These are phyloP conservation scores for Drosophila borealis DNA, from an alignment of 2,888 invertebrate species.

Conservation along the genomic window DNA sequence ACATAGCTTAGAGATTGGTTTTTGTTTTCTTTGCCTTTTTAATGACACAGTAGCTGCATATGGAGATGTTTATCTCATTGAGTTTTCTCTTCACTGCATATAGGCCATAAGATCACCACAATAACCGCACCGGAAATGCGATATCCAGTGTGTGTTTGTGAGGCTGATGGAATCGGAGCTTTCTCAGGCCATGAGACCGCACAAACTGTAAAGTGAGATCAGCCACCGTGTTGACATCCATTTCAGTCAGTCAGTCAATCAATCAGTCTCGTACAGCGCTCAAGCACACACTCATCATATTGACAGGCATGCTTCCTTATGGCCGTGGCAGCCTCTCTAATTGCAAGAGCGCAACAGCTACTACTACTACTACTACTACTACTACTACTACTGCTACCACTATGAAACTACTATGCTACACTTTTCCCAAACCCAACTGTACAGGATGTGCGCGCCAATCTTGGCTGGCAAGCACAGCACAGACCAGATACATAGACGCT, in stretches of 20 bases:
- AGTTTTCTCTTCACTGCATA: slow-evolving; percentile 40
- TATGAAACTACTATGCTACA: slow-evolving; percentile 23
- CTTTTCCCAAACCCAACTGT: slow-evolving; percentile 51
- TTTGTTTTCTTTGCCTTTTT: background rate
- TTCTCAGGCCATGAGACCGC: slow-evolving; percentile 61
- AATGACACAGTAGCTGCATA: slow-evolving; percentile 38
- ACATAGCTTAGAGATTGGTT: background rate
- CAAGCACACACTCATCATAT: slow-evolving; percentile 57
- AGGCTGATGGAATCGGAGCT: slow-evolving; percentile 35
- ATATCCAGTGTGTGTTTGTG: slow-evolving; percentile 50
- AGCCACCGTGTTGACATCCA: slow-evolving; percentile 28
- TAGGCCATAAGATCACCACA: slow-evolving; percentile 58
- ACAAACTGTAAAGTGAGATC: slow-evolving; percentile 64
- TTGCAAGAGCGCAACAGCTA: slow-evolving; percentile 26
- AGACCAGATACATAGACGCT: slow-evolving; percentile 9
- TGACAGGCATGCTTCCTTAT: slow-evolving; percentile 66
- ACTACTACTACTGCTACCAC: background rate
- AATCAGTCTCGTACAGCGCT: slow-evolving; percentile 15
- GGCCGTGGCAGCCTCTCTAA: slow-evolving; percentile 39
- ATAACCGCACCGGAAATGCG: slow-evolving; percentile 73
- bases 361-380: background rate
- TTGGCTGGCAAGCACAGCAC: slow-evolving; percentile 9
- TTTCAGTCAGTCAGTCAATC: slow-evolving; percentile 32
- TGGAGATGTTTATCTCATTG: slow-evolving; percentile 45
- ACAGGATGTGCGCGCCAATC: slow-evolving; percentile 51